phyloP scores from a whole-genome alignment of 2,888 invertebrate genomes.

The Sturmia bella region DNA sequence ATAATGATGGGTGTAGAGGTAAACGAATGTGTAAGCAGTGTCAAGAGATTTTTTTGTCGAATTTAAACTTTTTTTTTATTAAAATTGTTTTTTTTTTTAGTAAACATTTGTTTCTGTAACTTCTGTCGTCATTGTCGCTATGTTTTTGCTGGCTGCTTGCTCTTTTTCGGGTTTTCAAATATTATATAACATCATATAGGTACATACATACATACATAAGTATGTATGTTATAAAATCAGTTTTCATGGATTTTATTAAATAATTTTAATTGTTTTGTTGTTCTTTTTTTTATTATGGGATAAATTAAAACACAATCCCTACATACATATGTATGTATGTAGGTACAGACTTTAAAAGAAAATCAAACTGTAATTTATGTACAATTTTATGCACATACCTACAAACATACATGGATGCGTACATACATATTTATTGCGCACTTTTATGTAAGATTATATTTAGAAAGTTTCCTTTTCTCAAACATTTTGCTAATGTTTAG shows the following conservation, averaged over 20 bases:
- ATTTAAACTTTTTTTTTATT: conserved; percentile 29
- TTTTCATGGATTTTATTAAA: conserved; percentile 11
- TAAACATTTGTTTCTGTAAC: conserved; percentile 31
- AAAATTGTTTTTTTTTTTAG: conserved; percentile 29
- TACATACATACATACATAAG: too few relatives aligned
- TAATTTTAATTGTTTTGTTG: not conserved
- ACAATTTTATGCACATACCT: not conserved
- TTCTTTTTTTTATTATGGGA: conserved; percentile 18
- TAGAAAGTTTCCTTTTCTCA: conserved; percentile 37
- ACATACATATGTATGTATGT: not conserved
- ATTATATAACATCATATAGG: conserved; percentile 58
- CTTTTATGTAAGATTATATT: conserved; percentile 26
- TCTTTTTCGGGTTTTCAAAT: conserved; percentile 39
- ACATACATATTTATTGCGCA: not conserved
- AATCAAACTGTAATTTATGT: not conserved
- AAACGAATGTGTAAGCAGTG: conserved; percentile 3
- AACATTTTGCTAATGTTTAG: conserved; percentile 42
- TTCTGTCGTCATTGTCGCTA: conserved; percentile 50
- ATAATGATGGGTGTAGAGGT: not conserved
- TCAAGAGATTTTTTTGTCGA: conserved; percentile 59
- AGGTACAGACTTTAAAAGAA: not conserved
- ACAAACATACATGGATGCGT: not conserved
- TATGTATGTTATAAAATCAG: not conserved
- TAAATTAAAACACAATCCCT: not conserved
- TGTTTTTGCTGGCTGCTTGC: conserved; percentile 15